phyloP scores from a whole-genome alignment of 92 coral and sea anemone species.

The Micromussa lordhowensis region DNA sequence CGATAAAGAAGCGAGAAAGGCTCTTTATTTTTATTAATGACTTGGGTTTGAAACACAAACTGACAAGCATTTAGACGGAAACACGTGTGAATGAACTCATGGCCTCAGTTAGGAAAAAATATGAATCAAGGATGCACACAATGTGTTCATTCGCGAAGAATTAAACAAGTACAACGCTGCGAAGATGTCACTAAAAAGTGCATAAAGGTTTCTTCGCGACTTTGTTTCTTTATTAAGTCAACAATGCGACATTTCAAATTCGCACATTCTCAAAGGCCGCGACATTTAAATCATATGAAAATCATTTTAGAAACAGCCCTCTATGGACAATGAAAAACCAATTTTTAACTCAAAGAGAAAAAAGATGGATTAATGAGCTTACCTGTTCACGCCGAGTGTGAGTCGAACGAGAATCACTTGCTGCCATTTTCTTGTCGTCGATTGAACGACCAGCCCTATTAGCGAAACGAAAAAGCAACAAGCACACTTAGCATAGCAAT shows the following conservation, averaged over 20 bases:
- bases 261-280: background rate
- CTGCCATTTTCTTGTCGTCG: conserved; percentile 62
- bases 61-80: background rate
- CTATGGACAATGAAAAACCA: background rate
- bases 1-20: background rate
- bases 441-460: conserved; percentile 54
- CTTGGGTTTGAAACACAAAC: background rate
- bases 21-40: background rate
- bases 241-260: background rate
- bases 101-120: background rate
- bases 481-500: background rate
- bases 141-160: background rate
- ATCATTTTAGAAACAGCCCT: background rate
- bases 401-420: conserved; percentile 54
- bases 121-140: background rate
- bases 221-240: conserved; percentile 1
- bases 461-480: background rate
- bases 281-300: background rate
- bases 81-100: background rate
- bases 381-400: conserved; percentile 73
- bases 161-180: background rate
- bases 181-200: background rate
- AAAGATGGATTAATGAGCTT: background rate
- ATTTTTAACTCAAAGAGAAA: background rate
- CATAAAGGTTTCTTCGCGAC: background rate